Evolutionary conservation across 2,888 invertebrate genomes (phyloP).

Genomic region (Tetranychus truncatus): DNA sequence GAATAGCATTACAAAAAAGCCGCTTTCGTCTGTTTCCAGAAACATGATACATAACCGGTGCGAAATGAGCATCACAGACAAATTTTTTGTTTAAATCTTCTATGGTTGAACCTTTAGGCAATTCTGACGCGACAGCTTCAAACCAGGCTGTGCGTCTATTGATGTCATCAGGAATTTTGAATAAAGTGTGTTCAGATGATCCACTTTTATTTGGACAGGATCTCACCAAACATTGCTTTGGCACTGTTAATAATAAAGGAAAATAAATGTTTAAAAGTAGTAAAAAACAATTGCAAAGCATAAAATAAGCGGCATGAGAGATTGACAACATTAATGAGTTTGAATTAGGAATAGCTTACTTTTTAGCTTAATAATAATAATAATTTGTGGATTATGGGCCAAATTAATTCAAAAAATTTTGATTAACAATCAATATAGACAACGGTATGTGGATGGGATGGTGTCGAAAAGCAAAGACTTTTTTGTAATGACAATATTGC

Average conservation of each 20-base stretch:
- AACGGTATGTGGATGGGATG: too few relatives aligned
- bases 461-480: too few relatives aligned
- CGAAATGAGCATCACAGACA: neutral
- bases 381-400: too few relatives aligned
- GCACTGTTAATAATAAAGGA: neutral
- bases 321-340: too few relatives aligned
- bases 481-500: too few relatives aligned
- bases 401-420: too few relatives aligned
- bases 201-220: neutral
- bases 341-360: too few relatives aligned
- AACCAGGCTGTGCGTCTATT: neutral
- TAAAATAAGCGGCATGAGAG: too few relatives aligned
- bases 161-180: neutral
- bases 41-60: neutral
- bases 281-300: too few relatives aligned
- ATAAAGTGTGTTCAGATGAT: neutral
- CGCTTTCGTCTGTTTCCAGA: neutral
- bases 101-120: neutral
- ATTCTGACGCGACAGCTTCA: neutral
- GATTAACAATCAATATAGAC: too few relatives aligned
- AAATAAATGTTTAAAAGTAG: neutral
- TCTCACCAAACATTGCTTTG: neutral
- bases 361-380: too few relatives aligned
- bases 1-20: neutral
- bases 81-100: neutral